Evolutionary conservation across 2,888 invertebrate species (phyloP).

Genomic region (Tinea semifulvella): DNA sequence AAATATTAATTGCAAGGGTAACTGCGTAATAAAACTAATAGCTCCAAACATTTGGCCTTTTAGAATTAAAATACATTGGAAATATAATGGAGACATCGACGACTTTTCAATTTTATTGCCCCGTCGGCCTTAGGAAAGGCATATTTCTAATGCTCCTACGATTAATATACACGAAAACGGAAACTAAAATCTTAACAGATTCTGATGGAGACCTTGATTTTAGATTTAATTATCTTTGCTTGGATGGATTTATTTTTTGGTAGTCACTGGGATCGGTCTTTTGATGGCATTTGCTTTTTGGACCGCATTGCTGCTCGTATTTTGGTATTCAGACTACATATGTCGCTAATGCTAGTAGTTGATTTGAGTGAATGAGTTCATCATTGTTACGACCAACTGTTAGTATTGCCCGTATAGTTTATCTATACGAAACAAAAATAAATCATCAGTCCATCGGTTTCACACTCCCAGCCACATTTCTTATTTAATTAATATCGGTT

Average conservation of each 20-base stretch:
- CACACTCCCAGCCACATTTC: no score
- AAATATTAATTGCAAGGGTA: conserved; percentile 50
- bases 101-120: conserved; percentile 56
- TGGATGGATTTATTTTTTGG: conserved; percentile 1
- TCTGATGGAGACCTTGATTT: conserved; percentile 4
- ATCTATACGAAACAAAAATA: no score
- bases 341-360: no score
- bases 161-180: conserved; percentile 46
- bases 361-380: no score
- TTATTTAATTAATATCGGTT: no score
- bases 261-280: no score
- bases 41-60: conserved; percentile 48
- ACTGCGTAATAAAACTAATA: conserved; percentile 57
- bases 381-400: no score
- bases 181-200: conserved; percentile 34
- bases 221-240: conserved; percentile 1
- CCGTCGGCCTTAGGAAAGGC: conserved; percentile 53
- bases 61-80: conserved; percentile 40
- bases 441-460: no score
- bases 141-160: conserved; percentile 15
- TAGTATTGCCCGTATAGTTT: no score
- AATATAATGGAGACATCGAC: conserved; percentile 42
- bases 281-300: no score
- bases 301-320: no score
- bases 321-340: no score